Conservation (phyloP, 2,113 vertebrate species). For the Capreolus pygargus region DNA sequence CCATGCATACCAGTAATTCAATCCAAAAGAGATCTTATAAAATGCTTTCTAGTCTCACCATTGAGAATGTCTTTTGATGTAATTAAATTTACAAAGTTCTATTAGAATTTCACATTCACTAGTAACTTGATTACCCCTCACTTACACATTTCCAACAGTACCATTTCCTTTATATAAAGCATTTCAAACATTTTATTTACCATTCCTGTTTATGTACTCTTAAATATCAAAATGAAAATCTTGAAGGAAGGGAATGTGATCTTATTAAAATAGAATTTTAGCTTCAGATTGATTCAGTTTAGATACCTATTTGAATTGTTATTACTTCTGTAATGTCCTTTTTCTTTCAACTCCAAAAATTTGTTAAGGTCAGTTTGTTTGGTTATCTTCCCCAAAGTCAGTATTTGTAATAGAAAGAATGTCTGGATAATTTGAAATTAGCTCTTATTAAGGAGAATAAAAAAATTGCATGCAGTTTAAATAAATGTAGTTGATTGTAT, state of each 20-base stretch:
- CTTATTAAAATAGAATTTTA: not conserved
- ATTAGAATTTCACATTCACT: not conserved
- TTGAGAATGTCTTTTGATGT: not conserved
- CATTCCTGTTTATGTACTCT: not conserved
- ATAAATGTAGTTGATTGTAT: not conserved
- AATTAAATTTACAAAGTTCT: slow-evolving; percentile 27
- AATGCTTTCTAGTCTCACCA: not conserved
- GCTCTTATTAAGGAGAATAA: slow-evolving; percentile 16
- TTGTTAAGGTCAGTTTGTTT: not conserved
- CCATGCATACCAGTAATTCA: not conserved
- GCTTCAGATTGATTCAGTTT: not conserved
- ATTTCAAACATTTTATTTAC: not conserved
- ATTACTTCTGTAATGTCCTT: not conserved
- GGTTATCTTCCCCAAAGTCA: not conserved
- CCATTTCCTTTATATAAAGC: not conserved
- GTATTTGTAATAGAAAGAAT: not conserved
- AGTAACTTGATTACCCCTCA: not conserved
- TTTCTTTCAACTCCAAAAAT: slow-evolving; percentile 1
- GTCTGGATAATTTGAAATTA: slow-evolving; percentile 21
- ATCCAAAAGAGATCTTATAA: not conserved
- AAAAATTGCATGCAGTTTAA: not conserved
- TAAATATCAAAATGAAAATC: not conserved
- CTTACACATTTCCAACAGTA: not conserved
- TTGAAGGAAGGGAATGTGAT: not conserved
- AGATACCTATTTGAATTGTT: slow-evolving; percentile 18